A percentile compares a stretch with the other conserved stretches of the same genome.
Conservation (phyloP, 2,888 invertebrate species). For the Cheiracanthium punctorium region DNA sequence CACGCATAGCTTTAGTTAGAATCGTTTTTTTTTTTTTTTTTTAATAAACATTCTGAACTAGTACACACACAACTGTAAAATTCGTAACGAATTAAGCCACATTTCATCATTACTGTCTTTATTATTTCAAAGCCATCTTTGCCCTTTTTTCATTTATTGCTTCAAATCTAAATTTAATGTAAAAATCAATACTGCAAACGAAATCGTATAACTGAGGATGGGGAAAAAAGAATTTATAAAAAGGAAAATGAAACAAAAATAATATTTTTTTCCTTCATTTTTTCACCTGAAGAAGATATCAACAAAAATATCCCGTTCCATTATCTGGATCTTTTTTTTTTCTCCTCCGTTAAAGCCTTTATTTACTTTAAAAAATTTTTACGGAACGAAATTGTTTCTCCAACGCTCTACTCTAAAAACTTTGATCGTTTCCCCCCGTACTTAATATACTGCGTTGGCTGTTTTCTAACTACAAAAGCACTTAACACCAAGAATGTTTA, state of each 20-base stretch:
- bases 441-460: no score
- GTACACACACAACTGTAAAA: no score
- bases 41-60: no score
- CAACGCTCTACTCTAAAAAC: not conserved
- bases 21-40: no score
- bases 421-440: not conserved
- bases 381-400: not conserved
- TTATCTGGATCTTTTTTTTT: not conserved
- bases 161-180: constrained; percentile 67
- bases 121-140: no score
- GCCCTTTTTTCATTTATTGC: constrained; percentile 47
- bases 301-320: not conserved
- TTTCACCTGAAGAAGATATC: not conserved
- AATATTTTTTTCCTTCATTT: no score
- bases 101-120: no score
- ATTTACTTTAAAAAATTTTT: not conserved
- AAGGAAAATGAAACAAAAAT: no score
- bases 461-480: no score
- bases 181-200: constrained; percentile 60
- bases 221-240: not conserved
- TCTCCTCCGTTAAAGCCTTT: not conserved
- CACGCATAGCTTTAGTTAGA: no score
- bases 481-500: no score
- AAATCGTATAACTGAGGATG: not conserved
- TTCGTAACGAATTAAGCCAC: no score